Evolutionary conservation across 2,113 vertebrate species (phyloP).

Genomic region (Zapus hudsonius): DNA sequence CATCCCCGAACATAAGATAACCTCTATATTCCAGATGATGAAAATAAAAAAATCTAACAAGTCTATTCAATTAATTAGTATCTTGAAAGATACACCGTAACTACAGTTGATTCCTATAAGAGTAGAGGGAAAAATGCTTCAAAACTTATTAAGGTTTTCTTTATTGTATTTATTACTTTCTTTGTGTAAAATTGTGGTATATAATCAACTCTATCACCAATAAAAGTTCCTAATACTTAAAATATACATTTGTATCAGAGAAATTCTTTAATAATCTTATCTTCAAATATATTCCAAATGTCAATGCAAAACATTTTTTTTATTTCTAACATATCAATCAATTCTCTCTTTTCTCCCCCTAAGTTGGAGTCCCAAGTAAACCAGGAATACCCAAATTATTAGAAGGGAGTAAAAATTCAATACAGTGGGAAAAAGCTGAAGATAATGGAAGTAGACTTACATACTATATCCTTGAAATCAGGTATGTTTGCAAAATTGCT

Average conservation of each 20-base stretch:
- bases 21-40: background rate
- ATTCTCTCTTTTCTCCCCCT: slow-evolving; percentile 48
- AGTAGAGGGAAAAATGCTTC: background rate
- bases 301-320: background rate
- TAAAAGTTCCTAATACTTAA: slow-evolving; percentile 14
- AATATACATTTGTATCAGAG: background rate
- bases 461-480: slow-evolving; percentile 85
- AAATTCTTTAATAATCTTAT: slow-evolving; percentile 18
- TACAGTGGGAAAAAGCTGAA: slow-evolving; percentile 85
- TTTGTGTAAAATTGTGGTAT: background rate
- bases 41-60: slow-evolving; percentile 31
- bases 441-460: slow-evolving; percentile 84
- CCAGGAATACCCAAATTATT: slow-evolving; percentile 83
- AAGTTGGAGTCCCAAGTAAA: slow-evolving; percentile 86
- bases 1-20: background rate
- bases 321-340: slow-evolving; percentile 17
- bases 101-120: background rate
- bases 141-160: background rate
- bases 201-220: background rate
- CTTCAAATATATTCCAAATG: background rate
- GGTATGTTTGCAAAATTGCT: slow-evolving; percentile 71
- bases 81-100: background rate
- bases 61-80: background rate
- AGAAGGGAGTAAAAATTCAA: slow-evolving; percentile 78
- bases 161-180: slow-evolving; percentile 29